Base-by-base conservation (phyloP, 2,113 vertebrate genomes). In the Anolis carolinensis region DNA sequence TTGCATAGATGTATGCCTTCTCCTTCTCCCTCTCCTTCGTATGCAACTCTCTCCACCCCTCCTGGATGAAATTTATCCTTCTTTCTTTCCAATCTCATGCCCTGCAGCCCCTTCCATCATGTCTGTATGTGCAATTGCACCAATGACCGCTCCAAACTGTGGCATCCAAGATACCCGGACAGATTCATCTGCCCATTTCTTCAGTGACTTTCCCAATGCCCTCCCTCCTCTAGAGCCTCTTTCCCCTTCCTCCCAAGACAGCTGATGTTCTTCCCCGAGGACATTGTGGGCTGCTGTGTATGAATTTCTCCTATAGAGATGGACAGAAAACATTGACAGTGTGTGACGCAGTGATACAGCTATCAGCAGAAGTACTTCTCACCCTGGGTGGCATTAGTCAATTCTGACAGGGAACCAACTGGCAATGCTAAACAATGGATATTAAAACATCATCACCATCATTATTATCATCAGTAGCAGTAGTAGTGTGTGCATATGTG, bases 401-500 rank as follows among this genome's bases (percentile, higher is more conserved):
- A 92, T 94, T 93, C 93, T 93, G 94, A 93, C 92, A 93, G 92
- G 92, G 91, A 94, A 81, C 92, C 92, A 92, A 86, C 86, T 92
- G 92, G 93, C 80, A 30, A 93, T 88, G 89, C 79, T 89, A 93
- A 90, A 90, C 93, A 91, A 93, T 85, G 93, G 93, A 94, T 94
- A 96, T 94, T 89, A 95, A 94, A 95, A 91, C 89, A 89, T 90
- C 91, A 93, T 92, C 50, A 32, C 39, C 10, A 14, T 34, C 21
- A 44, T 44, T 5, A 44, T 44, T 5, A 44, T 44, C 39, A 44
- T 44, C 39, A 44, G 39, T 44, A 44, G 39, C 5, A 44, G 39
- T 44, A 44, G 39, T 44, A 44, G 39, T 50, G 65, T 9, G 7
- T 39, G 16, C 9, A 8, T 23, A 13, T 59, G 32, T 30, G 74